A percentile compares a stretch with the other conserved stretches of the same genome.
Conservation (phyloP, 2,888 invertebrate genomes). For the Zygaena filipendulae region DNA sequence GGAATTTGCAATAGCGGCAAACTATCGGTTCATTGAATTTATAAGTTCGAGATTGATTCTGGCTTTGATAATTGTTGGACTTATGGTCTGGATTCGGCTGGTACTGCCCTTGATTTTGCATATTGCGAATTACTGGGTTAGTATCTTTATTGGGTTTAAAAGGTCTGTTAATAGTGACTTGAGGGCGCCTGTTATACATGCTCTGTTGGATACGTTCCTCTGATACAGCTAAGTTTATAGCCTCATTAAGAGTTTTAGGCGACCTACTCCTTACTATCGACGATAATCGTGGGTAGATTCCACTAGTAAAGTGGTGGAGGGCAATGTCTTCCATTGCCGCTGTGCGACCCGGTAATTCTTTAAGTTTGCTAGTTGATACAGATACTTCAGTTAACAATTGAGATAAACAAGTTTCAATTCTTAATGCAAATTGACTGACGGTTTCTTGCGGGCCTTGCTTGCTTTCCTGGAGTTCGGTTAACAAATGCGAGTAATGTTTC, state of each 20-base stretch:
- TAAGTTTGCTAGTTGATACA: slow-evolving; percentile 10
- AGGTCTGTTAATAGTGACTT: neutral
- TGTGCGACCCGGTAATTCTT: slow-evolving; percentile 17
- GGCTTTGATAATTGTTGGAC: too few relatives aligned
- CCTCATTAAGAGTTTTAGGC: slow-evolving; percentile 14
- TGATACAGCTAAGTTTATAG: slow-evolving; percentile 11
- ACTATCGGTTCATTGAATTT: neutral
- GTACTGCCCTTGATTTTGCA: neutral
- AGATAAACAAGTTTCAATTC: slow-evolving; percentile 18
- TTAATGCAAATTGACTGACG: slow-evolving; percentile 18
- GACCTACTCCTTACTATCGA: slow-evolving; percentile 11
- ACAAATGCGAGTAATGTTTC: slow-evolving; percentile 20
- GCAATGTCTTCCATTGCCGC: slow-evolving; percentile 22
- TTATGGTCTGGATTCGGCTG: neutral
- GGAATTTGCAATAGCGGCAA: slow-evolving; percentile 13
- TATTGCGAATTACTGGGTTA: neutral
- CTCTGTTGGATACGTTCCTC: slow-evolving; percentile 11
- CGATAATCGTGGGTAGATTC: slow-evolving; percentile 11
- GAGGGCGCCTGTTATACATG: slow-evolving; percentile 1
- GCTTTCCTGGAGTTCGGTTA: slow-evolving; percentile 18
- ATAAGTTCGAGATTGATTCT: too few relatives aligned
- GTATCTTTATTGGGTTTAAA: neutral
- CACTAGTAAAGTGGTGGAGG: slow-evolving; percentile 14
- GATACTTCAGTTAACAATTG: slow-evolving; percentile 20
- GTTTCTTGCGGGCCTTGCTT: slow-evolving; percentile 15